These are phyloP conservation scores for Drosophila nannoptera DNA, from an alignment of 1,140 invertebrate species.

Conservation along the genomic window DNA sequence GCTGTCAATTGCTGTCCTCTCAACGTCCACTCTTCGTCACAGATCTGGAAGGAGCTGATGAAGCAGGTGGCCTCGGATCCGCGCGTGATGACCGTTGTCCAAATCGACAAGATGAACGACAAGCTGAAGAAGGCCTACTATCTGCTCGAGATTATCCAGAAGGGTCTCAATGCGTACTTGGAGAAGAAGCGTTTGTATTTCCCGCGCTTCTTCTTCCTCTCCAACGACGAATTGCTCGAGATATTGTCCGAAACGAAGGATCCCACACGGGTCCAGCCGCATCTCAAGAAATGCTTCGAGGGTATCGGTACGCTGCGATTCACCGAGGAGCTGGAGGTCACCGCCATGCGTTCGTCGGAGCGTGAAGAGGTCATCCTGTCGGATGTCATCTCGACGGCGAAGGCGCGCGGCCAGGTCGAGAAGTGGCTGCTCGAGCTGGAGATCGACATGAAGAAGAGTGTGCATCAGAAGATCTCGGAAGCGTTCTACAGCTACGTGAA, in stretches of 20 bases:
- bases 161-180: constrained; percentile 94
- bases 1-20: background rate
- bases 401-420: constrained; percentile 96
- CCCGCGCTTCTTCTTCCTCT: constrained; percentile 97
- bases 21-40: background rate
- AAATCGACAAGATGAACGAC: constrained; percentile 96
- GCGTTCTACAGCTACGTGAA: constrained; percentile 85
- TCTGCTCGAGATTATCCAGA: constrained; percentile 92
- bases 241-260: constrained; percentile 98
- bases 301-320: constrained; percentile 93
- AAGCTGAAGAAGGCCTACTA: constrained; percentile 93
- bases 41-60: constrained; percentile 95
- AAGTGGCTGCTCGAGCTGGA: constrained; percentile 97
- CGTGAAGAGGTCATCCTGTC: constrained; percentile 89
- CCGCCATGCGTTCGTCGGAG: constrained; percentile 93
- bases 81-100: constrained; percentile 90
- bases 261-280: constrained; percentile 97
- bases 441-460: constrained; percentile 92
- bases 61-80: constrained; percentile 88
- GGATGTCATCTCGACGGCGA: constrained; percentile 90
- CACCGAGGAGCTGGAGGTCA: constrained; percentile 92
- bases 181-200: constrained; percentile 97
- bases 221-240: constrained; percentile 97
- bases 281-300: constrained; percentile 98
- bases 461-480: constrained; percentile 85